Evolutionary conservation across 2,888 invertebrate species (phyloP).

Genomic region (Amphipyra berbera): DNA sequence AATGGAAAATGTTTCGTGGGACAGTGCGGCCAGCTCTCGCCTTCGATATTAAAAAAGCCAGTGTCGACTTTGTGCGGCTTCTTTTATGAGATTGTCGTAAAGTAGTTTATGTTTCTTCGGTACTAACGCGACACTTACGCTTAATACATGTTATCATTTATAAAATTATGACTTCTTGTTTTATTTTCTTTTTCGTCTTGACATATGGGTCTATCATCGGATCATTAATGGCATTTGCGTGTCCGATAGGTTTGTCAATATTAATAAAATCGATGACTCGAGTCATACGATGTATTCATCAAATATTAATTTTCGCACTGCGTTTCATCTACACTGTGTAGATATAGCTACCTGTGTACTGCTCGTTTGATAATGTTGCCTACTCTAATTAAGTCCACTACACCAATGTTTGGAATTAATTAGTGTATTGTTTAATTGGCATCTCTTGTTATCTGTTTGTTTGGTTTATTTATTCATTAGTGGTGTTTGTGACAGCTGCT

Average conservation of each 20-base stretch:
- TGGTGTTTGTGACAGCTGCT: constrained; percentile 85
- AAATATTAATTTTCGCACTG: constrained; percentile 71
- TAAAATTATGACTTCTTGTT: constrained; percentile 36
- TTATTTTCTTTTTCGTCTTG: constrained; percentile 41
- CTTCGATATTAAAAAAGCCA: constrained; percentile 86
- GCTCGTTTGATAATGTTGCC: constrained; percentile 78
- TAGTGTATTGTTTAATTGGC: constrained; percentile 90
- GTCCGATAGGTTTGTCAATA: background rate
- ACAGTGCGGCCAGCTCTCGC: constrained; percentile 85
- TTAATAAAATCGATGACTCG: constrained; percentile 17
- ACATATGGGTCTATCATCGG: constrained; percentile 16
- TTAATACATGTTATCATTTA: constrained; percentile 58
- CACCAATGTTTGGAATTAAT: constrained; percentile 90
- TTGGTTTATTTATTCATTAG: constrained; percentile 89
- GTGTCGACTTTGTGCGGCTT: constrained; percentile 80
- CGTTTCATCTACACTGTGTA: constrained; percentile 66
- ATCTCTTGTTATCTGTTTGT: constrained; percentile 90
- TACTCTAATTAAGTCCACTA: constrained; percentile 89
- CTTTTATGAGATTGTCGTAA: constrained; percentile 85
- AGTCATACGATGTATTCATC: constrained; percentile 53
- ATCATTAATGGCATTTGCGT: constrained; percentile 10
- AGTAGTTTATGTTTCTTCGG: constrained; percentile 77
- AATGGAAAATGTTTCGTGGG: constrained; percentile 90
- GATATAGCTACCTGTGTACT: constrained; percentile 63
- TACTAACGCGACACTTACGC: constrained; percentile 53